Evolutionary conservation across 2,888 invertebrate species (phyloP).

Genomic region (Heterodera filipjevi): DNA sequence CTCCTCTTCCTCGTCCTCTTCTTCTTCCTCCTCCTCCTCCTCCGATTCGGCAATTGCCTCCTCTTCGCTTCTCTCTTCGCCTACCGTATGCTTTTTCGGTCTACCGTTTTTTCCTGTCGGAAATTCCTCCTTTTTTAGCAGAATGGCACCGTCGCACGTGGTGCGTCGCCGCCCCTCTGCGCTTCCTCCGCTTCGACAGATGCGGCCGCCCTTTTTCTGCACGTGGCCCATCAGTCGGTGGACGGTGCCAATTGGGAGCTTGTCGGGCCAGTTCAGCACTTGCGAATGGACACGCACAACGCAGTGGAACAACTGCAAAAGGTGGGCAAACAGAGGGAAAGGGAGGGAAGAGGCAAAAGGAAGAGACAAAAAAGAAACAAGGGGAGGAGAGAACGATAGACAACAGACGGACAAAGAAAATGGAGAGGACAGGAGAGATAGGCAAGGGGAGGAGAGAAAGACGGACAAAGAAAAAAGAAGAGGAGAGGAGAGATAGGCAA

Average conservation of each 20-base stretch:
- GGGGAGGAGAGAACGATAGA: too few species aligned
- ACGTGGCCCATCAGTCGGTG: background rate
- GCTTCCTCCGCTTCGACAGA: background rate
- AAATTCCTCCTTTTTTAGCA: too few species aligned
- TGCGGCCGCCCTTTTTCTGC: background rate
- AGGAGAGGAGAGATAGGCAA: too few species aligned
- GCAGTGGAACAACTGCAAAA: slow-evolving; percentile 3
- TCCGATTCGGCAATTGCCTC: slow-evolving; percentile 18
- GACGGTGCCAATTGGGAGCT: slow-evolving; percentile 2
- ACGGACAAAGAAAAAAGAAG: too few species aligned
- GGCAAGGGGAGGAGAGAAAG: too few species aligned
- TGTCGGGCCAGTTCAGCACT: background rate
- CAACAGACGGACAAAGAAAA: too few species aligned
- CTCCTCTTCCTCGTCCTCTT: slow-evolving; percentile 4
- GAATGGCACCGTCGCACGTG: background rate
- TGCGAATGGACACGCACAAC: slow-evolving; percentile 8
- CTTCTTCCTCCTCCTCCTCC: slow-evolving; percentile 2
- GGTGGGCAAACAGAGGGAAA: background rate
- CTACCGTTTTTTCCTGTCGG: background rate
- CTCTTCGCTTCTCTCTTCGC: slow-evolving; percentile 1
- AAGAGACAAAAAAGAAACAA: too few species aligned
- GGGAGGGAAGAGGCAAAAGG: too few species aligned
- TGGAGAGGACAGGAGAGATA: too few species aligned
- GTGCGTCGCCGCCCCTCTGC: background rate
- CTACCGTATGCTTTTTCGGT: background rate